These are phyloP conservation scores for Capitulum mitella DNA, from an alignment of 2,888 invertebrate genomes.

Conservation along the genomic window DNA sequence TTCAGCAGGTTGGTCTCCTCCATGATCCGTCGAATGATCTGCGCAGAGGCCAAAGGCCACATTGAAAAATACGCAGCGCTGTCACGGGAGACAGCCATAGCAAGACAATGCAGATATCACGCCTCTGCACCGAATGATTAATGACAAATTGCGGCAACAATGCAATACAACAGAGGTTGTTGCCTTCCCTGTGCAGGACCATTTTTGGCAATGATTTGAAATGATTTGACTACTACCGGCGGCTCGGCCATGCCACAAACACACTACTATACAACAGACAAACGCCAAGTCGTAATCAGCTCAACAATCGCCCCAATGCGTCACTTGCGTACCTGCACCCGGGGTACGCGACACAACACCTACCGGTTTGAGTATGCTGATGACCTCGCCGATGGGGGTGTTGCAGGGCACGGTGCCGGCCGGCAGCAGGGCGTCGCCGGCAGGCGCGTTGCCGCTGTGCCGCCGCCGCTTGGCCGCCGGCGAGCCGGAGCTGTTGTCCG, in stretches of 20 bases:
- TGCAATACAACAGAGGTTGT: too few relatives aligned
- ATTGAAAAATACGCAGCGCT: too few relatives aligned
- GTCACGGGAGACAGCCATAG: too few relatives aligned
- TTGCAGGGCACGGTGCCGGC: slow-evolving; percentile 83
- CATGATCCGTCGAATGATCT: slow-evolving; percentile 20
- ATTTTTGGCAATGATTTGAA: too few relatives aligned
- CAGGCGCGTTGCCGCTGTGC: slow-evolving; percentile 24
- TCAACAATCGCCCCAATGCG: not conserved
- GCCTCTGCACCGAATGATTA: too few relatives aligned
- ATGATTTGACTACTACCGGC: too few relatives aligned
- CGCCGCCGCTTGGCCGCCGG: slow-evolving; percentile 37
- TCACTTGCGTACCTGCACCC: not conserved
- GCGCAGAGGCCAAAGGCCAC: not conserved
- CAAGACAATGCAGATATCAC: too few relatives aligned
- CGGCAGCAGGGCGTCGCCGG: slow-evolving; percentile 59
- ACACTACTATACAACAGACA: not conserved
- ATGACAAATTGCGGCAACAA: too few relatives aligned
- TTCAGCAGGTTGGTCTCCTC: slow-evolving; percentile 51
- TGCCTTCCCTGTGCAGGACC: too few relatives aligned
- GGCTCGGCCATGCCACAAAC: not conserved
- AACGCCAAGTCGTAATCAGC: not conserved
- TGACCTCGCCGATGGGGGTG: slow-evolving; percentile 73
- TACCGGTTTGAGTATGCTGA: slow-evolving; percentile 87
- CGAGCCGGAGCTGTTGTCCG: not conserved
- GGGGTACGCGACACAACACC: too few relatives aligned